Conservation (phyloP, 2,888 invertebrate genomes). For the Spisula subtruncata region DNA sequence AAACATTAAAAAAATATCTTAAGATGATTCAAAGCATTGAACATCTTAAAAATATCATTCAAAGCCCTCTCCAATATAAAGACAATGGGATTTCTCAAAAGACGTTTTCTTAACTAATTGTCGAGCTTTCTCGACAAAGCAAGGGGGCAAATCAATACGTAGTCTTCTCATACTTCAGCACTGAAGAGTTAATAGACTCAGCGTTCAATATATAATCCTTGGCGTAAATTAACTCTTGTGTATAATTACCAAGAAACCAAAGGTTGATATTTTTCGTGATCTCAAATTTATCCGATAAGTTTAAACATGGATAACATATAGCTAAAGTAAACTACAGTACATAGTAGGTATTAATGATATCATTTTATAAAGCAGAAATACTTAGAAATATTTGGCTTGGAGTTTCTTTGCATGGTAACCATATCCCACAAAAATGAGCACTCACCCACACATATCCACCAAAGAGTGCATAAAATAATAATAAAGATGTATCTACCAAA, state of each 20-base stretch:
- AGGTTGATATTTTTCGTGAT: slow-evolving; percentile 1
- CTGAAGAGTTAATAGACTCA: slow-evolving; percentile 19
- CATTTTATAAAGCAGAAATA: no score
- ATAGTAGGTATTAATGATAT: no score
- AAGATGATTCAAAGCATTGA: no score
- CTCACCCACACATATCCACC: no score
- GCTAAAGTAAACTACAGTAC: no score
- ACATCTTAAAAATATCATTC: neutral
- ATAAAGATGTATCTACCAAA: no score
- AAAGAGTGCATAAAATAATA: no score
- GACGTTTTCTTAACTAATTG: slow-evolving; percentile 29
- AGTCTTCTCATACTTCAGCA: neutral
- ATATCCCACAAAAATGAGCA: no score
- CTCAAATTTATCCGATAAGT: neutral
- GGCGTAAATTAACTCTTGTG: slow-evolving; percentile 12
- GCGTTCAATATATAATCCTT: neutral
- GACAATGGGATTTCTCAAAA: slow-evolving; percentile 1
- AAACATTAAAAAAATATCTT: no score
- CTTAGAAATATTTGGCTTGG: no score
- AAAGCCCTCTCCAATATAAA: neutral
- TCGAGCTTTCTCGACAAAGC: neutral
- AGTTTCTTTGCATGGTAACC: no score
- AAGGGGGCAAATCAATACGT: slow-evolving; percentile 6
- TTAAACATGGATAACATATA: no score
- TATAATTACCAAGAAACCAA: neutral